phyloP scores from a whole-genome alignment of 2,888 invertebrate species.

The Azorinus chamasolen region DNA sequence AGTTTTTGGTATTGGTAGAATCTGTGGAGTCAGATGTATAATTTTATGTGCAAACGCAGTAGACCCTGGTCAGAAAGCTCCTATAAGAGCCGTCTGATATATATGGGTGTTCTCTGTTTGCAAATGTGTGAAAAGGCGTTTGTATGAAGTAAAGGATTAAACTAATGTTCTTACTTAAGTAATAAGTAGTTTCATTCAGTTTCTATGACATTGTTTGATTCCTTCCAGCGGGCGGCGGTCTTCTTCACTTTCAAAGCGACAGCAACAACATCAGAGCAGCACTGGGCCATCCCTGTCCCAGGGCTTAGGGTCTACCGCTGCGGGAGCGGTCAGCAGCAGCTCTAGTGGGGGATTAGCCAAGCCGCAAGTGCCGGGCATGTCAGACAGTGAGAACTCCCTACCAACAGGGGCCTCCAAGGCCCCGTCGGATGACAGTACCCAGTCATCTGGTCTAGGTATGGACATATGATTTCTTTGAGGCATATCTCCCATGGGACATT shows the following conservation, averaged over 20 bases:
- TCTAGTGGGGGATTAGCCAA: constrained; percentile 71
- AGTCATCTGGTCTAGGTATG: constrained; percentile 57
- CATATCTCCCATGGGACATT: neutral
- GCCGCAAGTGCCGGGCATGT: constrained; percentile 53
- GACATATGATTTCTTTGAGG: neutral
- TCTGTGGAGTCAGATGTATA: too few relatives aligned
- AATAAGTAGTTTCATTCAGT: too few relatives aligned
- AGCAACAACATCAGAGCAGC: constrained; percentile 37
- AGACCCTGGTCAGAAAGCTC: too few relatives aligned
- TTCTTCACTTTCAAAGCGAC: constrained; percentile 81
- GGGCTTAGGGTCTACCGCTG: constrained; percentile 37
- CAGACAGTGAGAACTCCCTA: constrained; percentile 65
- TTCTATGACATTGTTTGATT: neutral
- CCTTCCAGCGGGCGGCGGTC: constrained; percentile 80
- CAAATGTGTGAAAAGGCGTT: too few relatives aligned
- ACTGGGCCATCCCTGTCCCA: constrained; percentile 32
- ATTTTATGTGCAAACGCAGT: too few relatives aligned
- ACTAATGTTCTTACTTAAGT: too few relatives aligned
- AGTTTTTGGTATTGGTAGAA: too few relatives aligned
- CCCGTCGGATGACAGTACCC: constrained; percentile 45
- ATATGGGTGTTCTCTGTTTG: too few relatives aligned
- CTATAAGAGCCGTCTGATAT: too few relatives aligned
- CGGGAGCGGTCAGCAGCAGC: constrained; percentile 55
- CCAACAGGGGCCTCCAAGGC: constrained; percentile 52
- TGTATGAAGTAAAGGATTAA: too few relatives aligned